phyloP scores from a whole-genome alignment of 2,797 vertebrate genomes.

The Fratercula arctica region DNA sequence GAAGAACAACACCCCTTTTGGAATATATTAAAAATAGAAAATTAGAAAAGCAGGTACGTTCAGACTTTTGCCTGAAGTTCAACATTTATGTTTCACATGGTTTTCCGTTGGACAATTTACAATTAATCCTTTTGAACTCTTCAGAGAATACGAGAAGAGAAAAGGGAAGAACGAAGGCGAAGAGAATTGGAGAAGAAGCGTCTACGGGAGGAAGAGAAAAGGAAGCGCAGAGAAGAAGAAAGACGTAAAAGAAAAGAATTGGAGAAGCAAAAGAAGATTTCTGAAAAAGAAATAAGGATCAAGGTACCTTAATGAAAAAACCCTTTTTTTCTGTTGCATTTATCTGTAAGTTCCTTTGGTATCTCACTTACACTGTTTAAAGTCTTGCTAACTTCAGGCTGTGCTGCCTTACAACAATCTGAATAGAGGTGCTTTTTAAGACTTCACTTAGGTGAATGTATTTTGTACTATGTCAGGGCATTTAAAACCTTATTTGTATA shows the following conservation, averaged over 20 bases:
- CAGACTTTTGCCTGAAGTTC: constrained; percentile 56
- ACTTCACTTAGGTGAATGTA: background rate
- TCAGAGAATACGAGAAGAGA: constrained; percentile 97
- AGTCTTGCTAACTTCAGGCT: background rate
- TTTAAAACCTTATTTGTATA: background rate
- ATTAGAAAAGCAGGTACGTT: constrained; percentile 95
- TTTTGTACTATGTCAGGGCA: background rate
- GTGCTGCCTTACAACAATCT: background rate
- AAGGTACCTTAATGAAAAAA: constrained; percentile 79
- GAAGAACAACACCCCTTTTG: constrained; percentile 95
- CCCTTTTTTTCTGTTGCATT: background rate
- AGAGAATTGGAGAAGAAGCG: constrained; percentile 94
- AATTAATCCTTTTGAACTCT: constrained; percentile 5
- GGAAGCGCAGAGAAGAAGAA: constrained; percentile 93
- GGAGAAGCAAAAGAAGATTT: constrained; percentile 90
- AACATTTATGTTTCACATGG: constrained; percentile 23
- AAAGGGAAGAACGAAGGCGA: constrained; percentile 92
- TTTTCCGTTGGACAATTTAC: background rate
- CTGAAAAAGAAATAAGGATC: constrained; percentile 93
- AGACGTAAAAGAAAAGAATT: constrained; percentile 90
- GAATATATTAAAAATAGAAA: constrained; percentile 99
- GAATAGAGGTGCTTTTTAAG: background rate
- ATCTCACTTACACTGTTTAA: background rate
- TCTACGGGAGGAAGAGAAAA: constrained; percentile 93
- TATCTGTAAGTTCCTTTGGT: background rate